Evolutionary conservation across 64 coral and sea anemone species (phyloP).

Genomic region (Acropora tenuis): DNA sequence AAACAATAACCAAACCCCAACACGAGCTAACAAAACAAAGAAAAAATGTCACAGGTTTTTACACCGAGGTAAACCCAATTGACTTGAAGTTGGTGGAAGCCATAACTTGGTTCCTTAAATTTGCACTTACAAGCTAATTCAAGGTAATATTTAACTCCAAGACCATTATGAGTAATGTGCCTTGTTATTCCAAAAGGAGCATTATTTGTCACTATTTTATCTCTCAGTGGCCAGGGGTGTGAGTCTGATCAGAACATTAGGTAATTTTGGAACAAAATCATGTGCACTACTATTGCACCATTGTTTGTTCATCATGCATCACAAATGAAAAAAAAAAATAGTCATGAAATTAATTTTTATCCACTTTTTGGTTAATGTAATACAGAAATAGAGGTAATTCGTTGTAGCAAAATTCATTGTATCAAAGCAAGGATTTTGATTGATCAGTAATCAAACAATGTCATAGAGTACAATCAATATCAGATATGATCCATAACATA

Average conservation of each 20-base stretch:
- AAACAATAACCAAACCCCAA: too few species aligned
- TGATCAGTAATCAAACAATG: not conserved
- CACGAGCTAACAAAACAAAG: too few species aligned
- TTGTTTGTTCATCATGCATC: not conserved
- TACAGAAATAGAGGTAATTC: conserved; percentile 1
- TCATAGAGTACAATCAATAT: not conserved
- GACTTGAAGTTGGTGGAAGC: too few species aligned
- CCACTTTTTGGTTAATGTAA: not conserved
- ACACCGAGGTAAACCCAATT: too few species aligned
- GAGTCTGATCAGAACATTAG: too few species aligned
- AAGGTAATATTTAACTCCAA: too few species aligned
- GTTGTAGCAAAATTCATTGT: not conserved
- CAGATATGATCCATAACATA: not conserved
- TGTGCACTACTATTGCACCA: not conserved
- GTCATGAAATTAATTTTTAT: not conserved
- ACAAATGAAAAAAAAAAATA: not conserved
- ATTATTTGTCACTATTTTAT: not conserved
- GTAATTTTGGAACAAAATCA: too few species aligned
- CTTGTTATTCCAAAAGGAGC: not conserved
- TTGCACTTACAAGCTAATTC: not conserved
- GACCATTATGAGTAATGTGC: not conserved
- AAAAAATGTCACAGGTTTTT: too few species aligned
- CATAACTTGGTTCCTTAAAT: not conserved
- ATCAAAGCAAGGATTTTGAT: not conserved
- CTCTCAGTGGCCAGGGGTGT: not conserved